phyloP scores from a whole-genome alignment of 2,797 vertebrate genomes.

The Ctenopoma multispine region DNA sequence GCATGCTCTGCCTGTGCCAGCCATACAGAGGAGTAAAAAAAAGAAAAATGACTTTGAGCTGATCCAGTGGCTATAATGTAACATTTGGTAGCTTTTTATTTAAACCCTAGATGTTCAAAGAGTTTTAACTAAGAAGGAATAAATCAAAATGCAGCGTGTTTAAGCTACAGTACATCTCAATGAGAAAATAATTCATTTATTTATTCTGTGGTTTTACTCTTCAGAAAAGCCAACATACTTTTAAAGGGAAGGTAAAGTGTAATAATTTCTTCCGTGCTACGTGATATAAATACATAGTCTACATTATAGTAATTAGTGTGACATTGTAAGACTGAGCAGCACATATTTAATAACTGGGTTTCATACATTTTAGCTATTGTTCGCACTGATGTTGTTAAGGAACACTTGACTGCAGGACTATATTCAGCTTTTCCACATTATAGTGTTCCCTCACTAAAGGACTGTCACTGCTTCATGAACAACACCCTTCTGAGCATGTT shows the following conservation, averaged over 20 bases:
- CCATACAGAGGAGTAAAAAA: slow-evolving; percentile 18
- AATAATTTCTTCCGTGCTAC: not conserved
- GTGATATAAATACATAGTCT: not conserved
- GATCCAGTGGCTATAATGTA: not conserved
- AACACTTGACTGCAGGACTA: not conserved
- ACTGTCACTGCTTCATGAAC: slow-evolving; percentile 3
- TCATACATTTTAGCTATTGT: slow-evolving; percentile 2
- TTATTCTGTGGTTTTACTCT: not conserved
- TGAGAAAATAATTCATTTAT: not conserved
- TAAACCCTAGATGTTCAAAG: not conserved
- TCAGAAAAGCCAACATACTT: not conserved
- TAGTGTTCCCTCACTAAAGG: not conserved
- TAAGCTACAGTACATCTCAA: not conserved
- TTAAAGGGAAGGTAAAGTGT: not conserved
- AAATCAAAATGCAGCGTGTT: not conserved
- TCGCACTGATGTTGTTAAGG: not conserved
- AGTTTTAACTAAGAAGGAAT: not conserved
- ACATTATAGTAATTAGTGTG: not conserved
- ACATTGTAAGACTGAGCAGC: not conserved
- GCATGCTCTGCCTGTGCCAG: slow-evolving; percentile 22
- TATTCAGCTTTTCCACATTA: not conserved
- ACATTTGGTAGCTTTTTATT: not conserved
- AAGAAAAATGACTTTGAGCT: not conserved
- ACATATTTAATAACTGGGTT: not conserved
- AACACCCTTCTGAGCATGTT: slow-evolving; percentile 18